These are phyloP conservation scores for Xenentodon cancila DNA, from an alignment of 2,797 vertebrate species.

Conservation along the genomic window DNA sequence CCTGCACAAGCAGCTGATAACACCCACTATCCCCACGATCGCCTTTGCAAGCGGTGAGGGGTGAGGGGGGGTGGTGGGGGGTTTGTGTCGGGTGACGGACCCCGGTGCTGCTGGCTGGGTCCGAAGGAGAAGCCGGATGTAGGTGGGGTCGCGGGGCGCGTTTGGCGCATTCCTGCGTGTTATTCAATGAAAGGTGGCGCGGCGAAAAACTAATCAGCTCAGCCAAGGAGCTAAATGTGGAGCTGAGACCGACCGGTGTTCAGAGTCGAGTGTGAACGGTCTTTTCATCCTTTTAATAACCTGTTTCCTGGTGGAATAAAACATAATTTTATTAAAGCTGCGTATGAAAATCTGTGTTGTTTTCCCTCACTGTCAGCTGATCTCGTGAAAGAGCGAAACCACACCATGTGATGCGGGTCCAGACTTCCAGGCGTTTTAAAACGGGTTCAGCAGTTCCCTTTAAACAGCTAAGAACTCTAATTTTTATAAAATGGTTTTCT, in stretches of 20 bases:
- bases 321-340: no score
- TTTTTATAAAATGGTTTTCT: no score
- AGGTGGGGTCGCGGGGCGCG: slow-evolving; percentile 36
- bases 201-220: neutral
- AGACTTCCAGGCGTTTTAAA: no score
- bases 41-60: no score
- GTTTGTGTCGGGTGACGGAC: no score
- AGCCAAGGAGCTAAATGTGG: neutral
- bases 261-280: neutral
- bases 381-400: neutral
- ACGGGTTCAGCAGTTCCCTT: no score
- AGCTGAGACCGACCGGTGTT: neutral
- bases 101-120: slow-evolving; percentile 17
- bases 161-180: slow-evolving; percentile 25
- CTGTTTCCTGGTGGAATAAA: neutral
- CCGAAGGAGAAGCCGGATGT: slow-evolving; percentile 19
- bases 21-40: no score
- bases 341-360: no score
- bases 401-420: no score
- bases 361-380: neutral
- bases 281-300: neutral
- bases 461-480: no score
- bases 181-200: slow-evolving; percentile 2
- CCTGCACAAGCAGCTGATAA: no score
- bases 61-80: no score